Base-by-base conservation (phyloP, 2,888 invertebrate species). In the Criorhina ranunculi region DNA sequence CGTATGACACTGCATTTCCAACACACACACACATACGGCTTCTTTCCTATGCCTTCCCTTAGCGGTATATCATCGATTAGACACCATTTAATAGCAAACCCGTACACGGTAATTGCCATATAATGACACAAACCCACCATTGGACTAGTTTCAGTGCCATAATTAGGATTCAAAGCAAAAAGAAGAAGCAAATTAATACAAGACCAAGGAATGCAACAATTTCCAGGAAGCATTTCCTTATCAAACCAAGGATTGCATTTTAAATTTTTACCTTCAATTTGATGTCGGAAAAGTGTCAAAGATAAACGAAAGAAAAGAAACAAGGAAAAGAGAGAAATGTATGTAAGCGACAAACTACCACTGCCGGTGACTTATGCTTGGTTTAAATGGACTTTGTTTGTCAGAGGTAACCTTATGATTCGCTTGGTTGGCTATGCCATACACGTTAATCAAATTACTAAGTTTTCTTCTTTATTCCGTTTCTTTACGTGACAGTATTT, bases 401-500 rank as follows among this genome's bases (percentile, higher is more conserved):
- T 9, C 49, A 53, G 51, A 40, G 62, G 53, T 33, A 57, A 24
- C 11, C 15, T 51, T 66, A 29, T 31, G 66, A 57, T 76, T 46
- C 64, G 64, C 46, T 40, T 40, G 17, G 9, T 15, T 69, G 69
- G 57, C 49, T 69, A 64, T 76, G 76, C 69, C 49, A 37, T 24
- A 59, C 69, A 62, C 70, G 81, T 70, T 69, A 70, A 77, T 64
- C 64, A 64, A 70, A 73, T 70, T 53, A 60, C 35, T 31, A 57
- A 15, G 42, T 77, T 82, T 77, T 73, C 57, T 51, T 77, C 29
- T 62, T 57, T 29, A 42, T 60, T 59, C 51, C 51, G 51, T 64
- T 82, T 69, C 31, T 46, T n/a, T 82, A 70, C 81, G 81, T 82
- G 81, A 82, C 77, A 51, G 42, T 77, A 77, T 77, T 82, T 24